Evolutionary conservation across 1,140 invertebrate genomes (phyloP).

Genomic region (Dufourea novaeangliae): DNA sequence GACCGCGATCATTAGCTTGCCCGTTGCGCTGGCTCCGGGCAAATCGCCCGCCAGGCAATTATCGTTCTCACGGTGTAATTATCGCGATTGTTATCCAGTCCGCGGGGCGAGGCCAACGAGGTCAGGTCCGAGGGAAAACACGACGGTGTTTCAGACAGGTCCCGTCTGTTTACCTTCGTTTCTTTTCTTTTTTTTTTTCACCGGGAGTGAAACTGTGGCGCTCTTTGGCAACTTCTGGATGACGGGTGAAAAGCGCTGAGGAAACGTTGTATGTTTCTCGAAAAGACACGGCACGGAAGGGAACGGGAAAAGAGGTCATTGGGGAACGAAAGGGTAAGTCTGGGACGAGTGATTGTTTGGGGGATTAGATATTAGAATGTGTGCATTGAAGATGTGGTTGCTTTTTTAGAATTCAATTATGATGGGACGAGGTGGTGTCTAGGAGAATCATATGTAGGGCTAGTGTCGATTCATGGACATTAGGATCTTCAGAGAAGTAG

Average conservation of each 20-base stretch:
- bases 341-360: no score
- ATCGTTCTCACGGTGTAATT: conserved; percentile 76
- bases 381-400: no score
- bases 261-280: not conserved
- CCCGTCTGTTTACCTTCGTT: not conserved
- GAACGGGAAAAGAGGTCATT: not conserved
- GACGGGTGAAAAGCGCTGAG: not conserved
- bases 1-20: conserved; percentile 67
- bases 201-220: not conserved
- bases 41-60: conserved; percentile 67
- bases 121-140: conserved; percentile 42
- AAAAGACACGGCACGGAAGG: not conserved
- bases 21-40: conserved; percentile 31
- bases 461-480: no score
- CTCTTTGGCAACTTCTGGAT: not conserved
- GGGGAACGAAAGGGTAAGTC: not conserved
- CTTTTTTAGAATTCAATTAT: no score
- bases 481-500: no score
- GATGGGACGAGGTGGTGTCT: no score
- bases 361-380: no score
- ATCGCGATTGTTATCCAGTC: conserved; percentile 74
- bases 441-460: no score
- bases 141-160: not conserved
- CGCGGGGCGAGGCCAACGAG: conserved; percentile 49
- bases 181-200: not conserved